Conservation (phyloP, 1,140 invertebrate species). For the Drosophila sturtevanti region DNA sequence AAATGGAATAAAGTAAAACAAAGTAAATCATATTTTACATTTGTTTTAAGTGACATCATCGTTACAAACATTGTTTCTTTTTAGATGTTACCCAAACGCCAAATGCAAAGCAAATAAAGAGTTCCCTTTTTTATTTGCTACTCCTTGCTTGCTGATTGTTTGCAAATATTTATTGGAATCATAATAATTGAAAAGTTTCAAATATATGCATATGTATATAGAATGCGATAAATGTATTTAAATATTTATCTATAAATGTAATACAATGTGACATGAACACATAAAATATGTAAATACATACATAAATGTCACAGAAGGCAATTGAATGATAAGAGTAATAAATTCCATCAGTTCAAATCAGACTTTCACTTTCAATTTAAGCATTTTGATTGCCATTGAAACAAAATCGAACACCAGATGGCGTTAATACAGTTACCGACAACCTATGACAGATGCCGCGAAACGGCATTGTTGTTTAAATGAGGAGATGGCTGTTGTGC, state of each 20-base stretch:
- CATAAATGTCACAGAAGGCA: background rate
- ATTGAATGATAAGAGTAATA: background rate
- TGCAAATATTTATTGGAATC: background rate
- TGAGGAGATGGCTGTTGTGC: background rate
- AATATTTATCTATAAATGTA: background rate
- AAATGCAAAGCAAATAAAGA: background rate
- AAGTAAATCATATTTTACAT: background rate
- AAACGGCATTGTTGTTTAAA: background rate
- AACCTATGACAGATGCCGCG: conserved; percentile 4
- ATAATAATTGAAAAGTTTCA: background rate
- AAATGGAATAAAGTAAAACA: background rate
- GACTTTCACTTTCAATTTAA: background rate
- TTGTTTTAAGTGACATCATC: background rate
- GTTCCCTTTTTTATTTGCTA: conserved; percentile 3
- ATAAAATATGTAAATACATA: background rate
- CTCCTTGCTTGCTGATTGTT: conserved; percentile 1
- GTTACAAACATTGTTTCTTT: background rate
- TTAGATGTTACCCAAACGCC: background rate
- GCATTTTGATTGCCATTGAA: background rate
- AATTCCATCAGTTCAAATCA: background rate
- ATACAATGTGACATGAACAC: background rate
- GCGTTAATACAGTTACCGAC: background rate
- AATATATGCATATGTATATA: too few species aligned
- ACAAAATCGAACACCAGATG: conserved; percentile 16
- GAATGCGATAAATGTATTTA: background rate